Evolutionary conservation across 2,888 invertebrate genomes (phyloP), one percentile per base, ranked within the genome.

Genomic region (Andrena bucephala): DNA sequence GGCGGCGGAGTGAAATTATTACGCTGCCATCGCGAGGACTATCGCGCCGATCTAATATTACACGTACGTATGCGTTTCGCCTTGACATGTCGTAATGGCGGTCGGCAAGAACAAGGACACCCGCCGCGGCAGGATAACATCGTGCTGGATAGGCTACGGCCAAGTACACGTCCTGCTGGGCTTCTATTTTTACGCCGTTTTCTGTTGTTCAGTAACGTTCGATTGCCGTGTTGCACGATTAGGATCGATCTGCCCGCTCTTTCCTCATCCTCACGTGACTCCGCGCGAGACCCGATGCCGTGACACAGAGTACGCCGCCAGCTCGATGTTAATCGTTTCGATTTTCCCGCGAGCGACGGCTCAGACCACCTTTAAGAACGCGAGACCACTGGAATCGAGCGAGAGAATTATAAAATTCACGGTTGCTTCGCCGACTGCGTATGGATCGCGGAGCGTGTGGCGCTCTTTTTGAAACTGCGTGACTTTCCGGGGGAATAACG

Each of bases 41-140:
- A 87, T 87, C 87, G 77, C 52, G 24, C 68, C 59, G 83, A 88
- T 87, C 87, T 86, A 87, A 86, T 81, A 81, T 87, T 86, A 73
- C 79, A 75, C 67, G 83, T 81, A 88, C 78, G 63, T 83, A 85
- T 80, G 85, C 81, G 87, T 85, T 78, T 88, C 80, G 89, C 91
- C 92, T 92, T 92, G 92, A 91, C 90, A 92, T 85, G 85, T 74
- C 85, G 84, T 76, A 86, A 86, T 86, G 89, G 87, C 88, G 85
- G 89, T 89, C 85, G 31, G 88, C 83, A 78, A 85, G 88, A 89
- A 84, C 91, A 91, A 92, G 90, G 92, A 87, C 89, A 86, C 65
- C 79, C 79, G 76, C 69, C 88, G 87, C 81, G 79, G 78, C 85
- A 87, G 89, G 89, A 90, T 90, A 90, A 87, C 85, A 89, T 89